Evolutionary conservation across 2,797 vertebrate genomes (phyloP), one percentile per base, ranked within the genome.

Genomic region (Telmatherina bonti): DNA sequence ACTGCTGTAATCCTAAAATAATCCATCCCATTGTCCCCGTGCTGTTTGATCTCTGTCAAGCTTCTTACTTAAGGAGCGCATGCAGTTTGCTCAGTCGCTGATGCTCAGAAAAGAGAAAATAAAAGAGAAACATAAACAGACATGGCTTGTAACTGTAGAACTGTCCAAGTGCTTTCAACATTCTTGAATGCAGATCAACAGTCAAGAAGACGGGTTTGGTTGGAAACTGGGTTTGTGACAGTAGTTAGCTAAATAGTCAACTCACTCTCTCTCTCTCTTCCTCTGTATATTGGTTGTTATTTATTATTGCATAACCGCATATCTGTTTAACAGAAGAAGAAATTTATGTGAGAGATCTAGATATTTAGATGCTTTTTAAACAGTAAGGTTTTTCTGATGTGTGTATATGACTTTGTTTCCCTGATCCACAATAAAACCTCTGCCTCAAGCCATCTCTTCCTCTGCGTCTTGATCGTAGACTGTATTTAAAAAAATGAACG

Each of bases 261-360:
- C 36, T 38, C 36, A 13, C 10, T 8, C 9, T 36, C 35, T 36
- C 35, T 36, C 35, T 36, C 9, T 36, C 30, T 31, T 7, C 7
- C 30, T 31, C 30, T 31, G 3, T 31, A 3, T 31, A 3, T 31
- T 31, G 91, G 92, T 95, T 91, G 94, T 96, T 96, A 97, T 97
- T 97, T 97, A 96, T 97, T 96, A 95, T 94, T 91, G 90, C 85
- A 93, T 94, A 95, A 95, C 93, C 90, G 95, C 96, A 31, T 3
- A 31, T 7, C 7, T 3, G 30, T 3, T 93, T 85, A 64, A 85
- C 69, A 84, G 66, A 81, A 70, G 62, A 62, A 31, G 63, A 90
- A 93, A 90, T 95, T 92, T 94, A 33, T 95, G 93, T 93, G 90
- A 94, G 90, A 88, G 90, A 93, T 95, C 94, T 95, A 94, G 91